Evolutionary conservation across 1,140 invertebrate species (phyloP).

Genomic region (Zaprionus camerounensis): DNA sequence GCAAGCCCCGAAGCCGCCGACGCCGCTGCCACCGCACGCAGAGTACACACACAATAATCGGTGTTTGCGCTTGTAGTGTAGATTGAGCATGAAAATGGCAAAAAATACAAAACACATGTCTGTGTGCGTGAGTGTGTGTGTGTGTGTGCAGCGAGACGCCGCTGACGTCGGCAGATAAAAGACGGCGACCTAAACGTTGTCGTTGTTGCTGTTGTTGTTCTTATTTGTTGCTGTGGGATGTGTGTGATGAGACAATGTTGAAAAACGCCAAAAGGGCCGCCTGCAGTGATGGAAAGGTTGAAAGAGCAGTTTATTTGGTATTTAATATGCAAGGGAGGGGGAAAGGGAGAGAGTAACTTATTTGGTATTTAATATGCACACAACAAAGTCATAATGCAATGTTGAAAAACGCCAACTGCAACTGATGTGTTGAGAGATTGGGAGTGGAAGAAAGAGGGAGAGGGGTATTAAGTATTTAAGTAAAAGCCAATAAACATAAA

Average conservation of each 20-base stretch:
- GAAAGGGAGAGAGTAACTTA: not conserved
- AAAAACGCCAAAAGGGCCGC: conserved; percentile 41
- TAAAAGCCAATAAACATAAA: conserved; percentile 49
- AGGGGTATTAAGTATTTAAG: conserved; percentile 22
- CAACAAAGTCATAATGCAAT: conserved; percentile 23
- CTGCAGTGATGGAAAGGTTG: not conserved
- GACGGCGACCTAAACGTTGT: conserved; percentile 33
- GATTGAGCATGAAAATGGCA: conserved; percentile 59
- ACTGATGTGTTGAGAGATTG: not conserved
- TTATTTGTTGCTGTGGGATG: conserved; percentile 17
- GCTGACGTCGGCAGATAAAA: conserved; percentile 63
- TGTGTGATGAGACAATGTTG: conserved; percentile 45
- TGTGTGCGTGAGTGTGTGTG: conserved; percentile 6
- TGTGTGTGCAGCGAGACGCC: conserved; percentile 42
- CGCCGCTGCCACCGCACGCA: conserved; percentile 24
- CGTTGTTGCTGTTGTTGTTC: conserved; percentile 14
- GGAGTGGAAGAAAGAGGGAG: not conserved
- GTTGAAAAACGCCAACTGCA: conserved; percentile 46
- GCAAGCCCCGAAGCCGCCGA: conserved; percentile 47
- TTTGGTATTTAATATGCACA: too few relatives aligned
- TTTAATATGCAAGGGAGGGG: not conserved
- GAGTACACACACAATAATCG: conserved; percentile 33
- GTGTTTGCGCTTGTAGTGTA: conserved; percentile 37
- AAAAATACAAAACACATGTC: conserved; percentile 22
- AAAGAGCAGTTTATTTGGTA: too few relatives aligned